These are phyloP conservation scores for Drosophila basisetae DNA, from an alignment of 2,888 invertebrate genomes.

Conservation along the genomic window DNA sequence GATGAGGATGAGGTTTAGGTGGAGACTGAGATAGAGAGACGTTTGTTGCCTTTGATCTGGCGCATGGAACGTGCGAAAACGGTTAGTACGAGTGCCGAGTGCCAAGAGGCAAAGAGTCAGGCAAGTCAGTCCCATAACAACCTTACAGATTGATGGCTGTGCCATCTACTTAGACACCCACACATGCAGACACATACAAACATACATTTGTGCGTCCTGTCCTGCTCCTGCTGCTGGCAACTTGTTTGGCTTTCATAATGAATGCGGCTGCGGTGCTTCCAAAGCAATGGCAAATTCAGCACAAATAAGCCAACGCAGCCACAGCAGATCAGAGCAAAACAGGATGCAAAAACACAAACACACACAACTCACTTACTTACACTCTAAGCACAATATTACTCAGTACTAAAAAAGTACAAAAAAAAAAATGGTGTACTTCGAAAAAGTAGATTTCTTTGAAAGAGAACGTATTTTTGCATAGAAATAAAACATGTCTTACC, in stretches of 20 bases:
- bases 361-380: conserved; percentile 10
- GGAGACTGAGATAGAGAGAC: conserved; percentile 6
- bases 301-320: conserved; percentile 52
- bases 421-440: background rate
- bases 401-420: background rate
- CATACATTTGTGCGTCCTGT: conserved; percentile 26
- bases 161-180: conserved; percentile 30
- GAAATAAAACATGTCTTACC: background rate
- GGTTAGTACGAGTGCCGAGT: conserved; percentile 28
- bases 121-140: conserved; percentile 33
- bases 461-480: background rate
- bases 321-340: conserved; percentile 40
- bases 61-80: conserved; percentile 60
- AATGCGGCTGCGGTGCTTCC: conserved; percentile 67
- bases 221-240: conserved; percentile 14
- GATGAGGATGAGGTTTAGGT: background rate
- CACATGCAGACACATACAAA: background rate
- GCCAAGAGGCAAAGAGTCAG: conserved; percentile 3
- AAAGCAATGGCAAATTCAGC: conserved; percentile 30
- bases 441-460: background rate
- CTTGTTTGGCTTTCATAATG: conserved; percentile 80
- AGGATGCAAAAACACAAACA: conserved; percentile 41
- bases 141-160: conserved; percentile 68
- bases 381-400: background rate
- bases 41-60: conserved; percentile 57